Percentiles rank a stretch among this genome's conserved stretches.
These are phyloP conservation scores for Seriola aureovittata DNA, from an alignment of 2,113 vertebrate species.

Conservation along the genomic window DNA sequence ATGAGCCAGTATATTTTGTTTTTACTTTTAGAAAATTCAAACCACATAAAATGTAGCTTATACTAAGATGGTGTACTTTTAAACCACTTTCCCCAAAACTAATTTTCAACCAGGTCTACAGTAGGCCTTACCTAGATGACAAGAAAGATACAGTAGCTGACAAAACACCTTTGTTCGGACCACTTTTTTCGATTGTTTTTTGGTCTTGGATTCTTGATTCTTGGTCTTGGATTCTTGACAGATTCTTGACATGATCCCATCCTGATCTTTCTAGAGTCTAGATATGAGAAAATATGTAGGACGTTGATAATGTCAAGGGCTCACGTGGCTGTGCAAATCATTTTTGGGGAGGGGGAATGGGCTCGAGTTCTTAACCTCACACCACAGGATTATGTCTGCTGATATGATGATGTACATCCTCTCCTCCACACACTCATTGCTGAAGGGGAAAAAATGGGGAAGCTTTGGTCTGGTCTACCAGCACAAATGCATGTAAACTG, in stretches of 20 bases:
- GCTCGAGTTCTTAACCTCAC: neutral
- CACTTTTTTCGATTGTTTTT: too few species aligned
- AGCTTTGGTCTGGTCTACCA: neutral
- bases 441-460: neutral
- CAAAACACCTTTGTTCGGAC: neutral
- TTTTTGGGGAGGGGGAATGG: neutral
- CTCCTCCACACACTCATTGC: neutral
- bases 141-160: neutral
- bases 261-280: neutral
- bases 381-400: conserved; percentile 10
- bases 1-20: neutral
- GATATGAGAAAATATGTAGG: neutral
- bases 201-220: too few species aligned
- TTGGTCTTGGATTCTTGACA: too few species aligned
- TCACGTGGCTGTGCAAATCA: neutral
- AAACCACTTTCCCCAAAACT: too few species aligned
- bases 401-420: neutral
- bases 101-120: too few species aligned
- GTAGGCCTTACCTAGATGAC: too few species aligned
- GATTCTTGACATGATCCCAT: neutral
- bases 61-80: neutral
- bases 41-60: neutral
- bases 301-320: neutral
- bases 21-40: neutral
- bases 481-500: too few species aligned